phyloP scores from a whole-genome alignment of 2,113 vertebrate species.

The Amblyopsis rosae region DNA sequence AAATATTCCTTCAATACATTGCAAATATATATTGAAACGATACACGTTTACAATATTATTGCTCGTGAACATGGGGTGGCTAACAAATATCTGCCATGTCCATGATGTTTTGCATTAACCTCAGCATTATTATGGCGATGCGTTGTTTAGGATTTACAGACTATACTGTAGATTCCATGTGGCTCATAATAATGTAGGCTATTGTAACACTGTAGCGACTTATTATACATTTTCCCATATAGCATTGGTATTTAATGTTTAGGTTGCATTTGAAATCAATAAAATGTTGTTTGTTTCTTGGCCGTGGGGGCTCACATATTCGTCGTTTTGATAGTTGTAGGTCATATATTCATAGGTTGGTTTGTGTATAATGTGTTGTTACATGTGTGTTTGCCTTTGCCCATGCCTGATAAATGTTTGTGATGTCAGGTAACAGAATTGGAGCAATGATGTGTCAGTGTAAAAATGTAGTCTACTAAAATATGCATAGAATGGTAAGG shows the following conservation, averaged over 20 bases:
- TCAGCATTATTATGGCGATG: not conserved
- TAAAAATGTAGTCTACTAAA: too few species aligned
- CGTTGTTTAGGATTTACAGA: slow-evolving; percentile 17
- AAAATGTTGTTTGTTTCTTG: not conserved
- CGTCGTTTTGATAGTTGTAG: too few species aligned
- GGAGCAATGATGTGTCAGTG: too few species aligned
- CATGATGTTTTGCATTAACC: too few species aligned
- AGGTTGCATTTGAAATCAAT: not conserved
- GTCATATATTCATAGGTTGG: too few species aligned
- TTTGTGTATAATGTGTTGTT: not conserved
- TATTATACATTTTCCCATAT: not conserved
- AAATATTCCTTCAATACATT: slow-evolving; percentile 18
- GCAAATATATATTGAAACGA: not conserved
- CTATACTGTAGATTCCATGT: not conserved
- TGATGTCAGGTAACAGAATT: not conserved
- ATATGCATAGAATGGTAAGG: too few species aligned
- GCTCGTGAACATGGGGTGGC: too few species aligned
- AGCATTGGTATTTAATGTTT: not conserved
- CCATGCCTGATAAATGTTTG: not conserved
- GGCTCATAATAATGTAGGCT: not conserved
- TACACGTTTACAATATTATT: not conserved
- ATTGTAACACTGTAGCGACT: not conserved
- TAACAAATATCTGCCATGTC: too few species aligned
- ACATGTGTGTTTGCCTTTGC: not conserved
- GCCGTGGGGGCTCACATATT: too few species aligned